These are phyloP conservation scores for Galerucella nymphaeae DNA, from an alignment of 2,888 invertebrate species.

Conservation along the genomic window DNA sequence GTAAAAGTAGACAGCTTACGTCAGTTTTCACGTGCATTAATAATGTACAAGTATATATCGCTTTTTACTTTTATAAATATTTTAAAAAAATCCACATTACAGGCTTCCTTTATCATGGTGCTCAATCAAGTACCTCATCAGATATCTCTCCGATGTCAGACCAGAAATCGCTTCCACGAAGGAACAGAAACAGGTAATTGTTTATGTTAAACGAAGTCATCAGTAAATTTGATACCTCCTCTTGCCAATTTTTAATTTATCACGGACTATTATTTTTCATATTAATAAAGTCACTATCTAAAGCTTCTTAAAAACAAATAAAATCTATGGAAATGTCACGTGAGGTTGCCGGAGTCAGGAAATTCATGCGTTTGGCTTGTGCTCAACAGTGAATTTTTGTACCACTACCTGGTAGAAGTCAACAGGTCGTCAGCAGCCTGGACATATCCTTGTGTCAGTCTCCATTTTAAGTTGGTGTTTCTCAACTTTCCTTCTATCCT, in stretches of 20 bases:
- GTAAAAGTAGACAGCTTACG: too few relatives aligned
- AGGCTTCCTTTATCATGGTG: constrained; percentile 81
- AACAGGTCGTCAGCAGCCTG: too few relatives aligned
- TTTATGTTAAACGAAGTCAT: neutral
- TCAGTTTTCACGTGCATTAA: neutral
- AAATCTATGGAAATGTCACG: too few relatives aligned
- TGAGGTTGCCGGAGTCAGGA: too few relatives aligned
- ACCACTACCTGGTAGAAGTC: too few relatives aligned
- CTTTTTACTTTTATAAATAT: constrained; percentile 5
- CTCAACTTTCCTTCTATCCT: too few relatives aligned
- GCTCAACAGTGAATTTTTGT: too few relatives aligned
- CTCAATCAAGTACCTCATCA: constrained; percentile 80
- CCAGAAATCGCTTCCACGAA: constrained; percentile 79
- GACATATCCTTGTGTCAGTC: too few relatives aligned
- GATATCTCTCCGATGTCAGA: constrained; percentile 83
- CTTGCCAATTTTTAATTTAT: neutral
- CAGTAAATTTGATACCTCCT: neutral
- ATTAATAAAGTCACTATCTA: neutral
- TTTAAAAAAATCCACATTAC: constrained; percentile 50
- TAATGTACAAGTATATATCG: too few relatives aligned
- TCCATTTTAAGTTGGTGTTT: too few relatives aligned
- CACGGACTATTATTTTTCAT: neutral
- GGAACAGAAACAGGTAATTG: constrained; percentile 74
- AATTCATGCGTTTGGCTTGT: too few relatives aligned
- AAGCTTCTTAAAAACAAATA: neutral